These are phyloP conservation scores for Erebia palarica DNA, from an alignment of 2,888 invertebrate genomes.

Conservation along the genomic window DNA sequence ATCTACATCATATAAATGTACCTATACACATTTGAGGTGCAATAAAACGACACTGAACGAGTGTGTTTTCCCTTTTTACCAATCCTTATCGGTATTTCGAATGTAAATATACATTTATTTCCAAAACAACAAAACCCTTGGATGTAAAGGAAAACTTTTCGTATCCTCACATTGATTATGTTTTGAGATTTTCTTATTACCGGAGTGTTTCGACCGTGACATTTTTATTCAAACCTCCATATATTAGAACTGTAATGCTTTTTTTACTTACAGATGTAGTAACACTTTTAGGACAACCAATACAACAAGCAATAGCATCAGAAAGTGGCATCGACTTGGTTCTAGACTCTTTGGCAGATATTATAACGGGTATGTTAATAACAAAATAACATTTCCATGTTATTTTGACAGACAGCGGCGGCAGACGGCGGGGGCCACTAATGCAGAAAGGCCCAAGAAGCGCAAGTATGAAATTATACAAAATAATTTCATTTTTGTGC, in stretches of 20 bases:
- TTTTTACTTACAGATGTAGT: conserved; percentile 83
- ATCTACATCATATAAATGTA: conserved; percentile 27
- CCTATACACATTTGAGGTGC: conserved; percentile 11
- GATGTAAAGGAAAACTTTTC: conserved; percentile 12
- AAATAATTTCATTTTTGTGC: too few relatives aligned
- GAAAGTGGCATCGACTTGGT: conserved; percentile 90
- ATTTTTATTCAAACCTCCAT: neutral
- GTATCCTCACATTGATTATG: neutral
- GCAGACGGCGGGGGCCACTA: too few relatives aligned
- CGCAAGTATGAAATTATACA: too few relatives aligned
- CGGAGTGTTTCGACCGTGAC: neutral
- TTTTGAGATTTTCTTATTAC: conserved; percentile 12
- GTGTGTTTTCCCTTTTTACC: conserved; percentile 11
- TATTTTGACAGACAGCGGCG: too few relatives aligned
- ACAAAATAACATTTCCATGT: too few relatives aligned
- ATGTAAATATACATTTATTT: conserved; percentile 17
- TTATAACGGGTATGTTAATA: conserved; percentile 83
- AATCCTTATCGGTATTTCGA: conserved; percentile 5
- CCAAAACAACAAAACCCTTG: conserved; percentile 11
- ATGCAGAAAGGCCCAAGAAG: too few relatives aligned
- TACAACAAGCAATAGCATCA: conserved; percentile 86
- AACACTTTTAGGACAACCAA: conserved; percentile 88
- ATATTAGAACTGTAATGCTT: neutral
- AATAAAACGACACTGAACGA: conserved; percentile 26
- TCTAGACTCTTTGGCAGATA: conserved; percentile 86